phyloP scores from a whole-genome alignment of 2,888 invertebrate genomes.

The Troides helena region DNA sequence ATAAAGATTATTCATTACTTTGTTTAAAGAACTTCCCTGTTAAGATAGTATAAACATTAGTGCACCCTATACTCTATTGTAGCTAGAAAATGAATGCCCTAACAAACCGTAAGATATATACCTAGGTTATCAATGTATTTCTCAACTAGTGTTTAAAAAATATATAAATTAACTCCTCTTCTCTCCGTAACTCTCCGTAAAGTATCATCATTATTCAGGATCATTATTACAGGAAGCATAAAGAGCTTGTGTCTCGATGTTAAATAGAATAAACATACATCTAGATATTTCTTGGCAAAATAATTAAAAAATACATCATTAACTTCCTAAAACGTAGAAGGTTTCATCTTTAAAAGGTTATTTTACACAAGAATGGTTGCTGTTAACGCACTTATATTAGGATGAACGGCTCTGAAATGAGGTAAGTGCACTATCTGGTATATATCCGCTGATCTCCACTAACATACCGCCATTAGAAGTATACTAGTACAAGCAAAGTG shows the following conservation, averaged over 20 bases:
- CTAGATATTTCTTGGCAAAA: too few species aligned
- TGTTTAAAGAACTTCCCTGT: not conserved
- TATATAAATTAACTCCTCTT: too few species aligned
- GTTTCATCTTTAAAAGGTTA: not conserved
- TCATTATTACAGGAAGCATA: too few species aligned
- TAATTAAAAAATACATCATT: not conserved
- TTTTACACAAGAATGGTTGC: not conserved
- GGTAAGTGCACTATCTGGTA: conserved; percentile 4
- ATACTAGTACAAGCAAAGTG: conserved; percentile 13
- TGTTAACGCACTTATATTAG: conserved; percentile 5
- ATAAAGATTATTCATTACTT: not conserved
- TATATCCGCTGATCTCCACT: conserved; percentile 5
- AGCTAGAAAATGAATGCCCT: too few species aligned
- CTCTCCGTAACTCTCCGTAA: too few species aligned
- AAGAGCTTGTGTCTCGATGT: too few species aligned
- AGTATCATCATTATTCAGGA: too few species aligned
- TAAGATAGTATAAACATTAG: not conserved
- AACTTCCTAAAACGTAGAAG: not conserved
- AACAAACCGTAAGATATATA: too few species aligned
- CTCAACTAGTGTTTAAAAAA: too few species aligned
- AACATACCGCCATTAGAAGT: conserved; percentile 19
- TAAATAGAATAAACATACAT: too few species aligned
- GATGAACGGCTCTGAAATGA: conserved; percentile 4
- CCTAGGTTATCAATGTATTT: too few species aligned
- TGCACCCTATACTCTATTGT: too few species aligned